Evolutionary conservation across 2,797 vertebrate genomes (phyloP).

Genomic region (Decapterus maruadsi): DNA sequence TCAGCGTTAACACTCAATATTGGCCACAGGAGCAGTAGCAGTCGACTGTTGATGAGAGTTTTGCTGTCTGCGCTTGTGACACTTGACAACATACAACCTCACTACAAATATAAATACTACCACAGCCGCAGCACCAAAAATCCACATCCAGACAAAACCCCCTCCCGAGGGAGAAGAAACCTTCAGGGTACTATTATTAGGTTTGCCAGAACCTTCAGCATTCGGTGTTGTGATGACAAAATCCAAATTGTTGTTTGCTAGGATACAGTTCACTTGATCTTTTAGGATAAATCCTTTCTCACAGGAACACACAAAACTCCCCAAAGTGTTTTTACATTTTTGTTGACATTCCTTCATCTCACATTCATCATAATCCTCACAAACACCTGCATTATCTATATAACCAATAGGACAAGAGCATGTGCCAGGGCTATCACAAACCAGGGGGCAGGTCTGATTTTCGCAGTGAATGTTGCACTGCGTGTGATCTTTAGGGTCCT

Average conservation of each 20-base stretch:
- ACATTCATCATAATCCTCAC: constrained; percentile 80
- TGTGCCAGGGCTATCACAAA: background rate
- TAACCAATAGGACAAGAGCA: constrained; percentile 75
- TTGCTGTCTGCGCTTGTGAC: constrained; percentile 48
- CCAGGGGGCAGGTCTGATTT: constrained; percentile 24
- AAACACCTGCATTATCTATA: background rate
- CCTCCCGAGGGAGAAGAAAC: constrained; percentile 7
- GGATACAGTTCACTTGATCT: constrained; percentile 46
- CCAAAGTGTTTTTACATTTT: constrained; percentile 70
- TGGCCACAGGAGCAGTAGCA: constrained; percentile 7
- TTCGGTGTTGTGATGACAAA: constrained; percentile 7
- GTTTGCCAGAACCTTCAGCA: background rate
- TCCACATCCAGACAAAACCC: constrained; percentile 69
- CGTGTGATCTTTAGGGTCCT: constrained; percentile 34
- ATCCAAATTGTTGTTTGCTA: background rate
- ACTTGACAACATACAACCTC: constrained; percentile 58
- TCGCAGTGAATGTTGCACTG: constrained; percentile 65
- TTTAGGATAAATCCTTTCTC: constrained; percentile 51
- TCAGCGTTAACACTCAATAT: constrained; percentile 9
- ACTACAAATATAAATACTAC: constrained; percentile 47
- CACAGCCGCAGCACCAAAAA: constrained; percentile 50
- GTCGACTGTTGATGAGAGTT: background rate
- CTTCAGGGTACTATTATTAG: constrained; percentile 34
- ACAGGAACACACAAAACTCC: constrained; percentile 78
- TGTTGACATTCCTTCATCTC: constrained; percentile 13